Evolutionary conservation across 2,888 invertebrate species (phyloP).

Genomic region (Clusia tigrina): DNA sequence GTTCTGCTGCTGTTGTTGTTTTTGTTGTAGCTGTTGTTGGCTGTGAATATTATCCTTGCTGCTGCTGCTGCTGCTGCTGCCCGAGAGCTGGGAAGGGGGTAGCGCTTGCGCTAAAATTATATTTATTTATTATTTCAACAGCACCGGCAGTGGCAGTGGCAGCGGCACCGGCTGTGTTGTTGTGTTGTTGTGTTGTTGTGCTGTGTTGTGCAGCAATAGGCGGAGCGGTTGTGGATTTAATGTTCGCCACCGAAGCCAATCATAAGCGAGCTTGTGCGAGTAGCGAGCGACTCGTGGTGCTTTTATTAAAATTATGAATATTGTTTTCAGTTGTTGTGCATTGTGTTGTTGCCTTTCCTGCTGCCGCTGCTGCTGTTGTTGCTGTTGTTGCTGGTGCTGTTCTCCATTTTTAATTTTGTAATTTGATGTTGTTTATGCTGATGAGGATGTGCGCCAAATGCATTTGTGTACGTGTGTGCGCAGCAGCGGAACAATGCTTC

Average conservation of each 20-base stretch:
- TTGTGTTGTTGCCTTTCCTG: constrained; percentile 30
- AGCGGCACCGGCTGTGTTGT: constrained; percentile 29
- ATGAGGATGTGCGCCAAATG: constrained; percentile 6
- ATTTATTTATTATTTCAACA: constrained; percentile 63
- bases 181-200: constrained; percentile 25
- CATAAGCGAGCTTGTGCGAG: constrained; percentile 50
- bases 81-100: constrained; percentile 38
- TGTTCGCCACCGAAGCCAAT: constrained; percentile 51
- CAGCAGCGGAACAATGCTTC: constrained; percentile 27
- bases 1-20: constrained; percentile 38
- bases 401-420: constrained; percentile 61
- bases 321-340: constrained; percentile 39
- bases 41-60: constrained; percentile 16
- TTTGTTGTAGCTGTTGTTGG: constrained; percentile 30
- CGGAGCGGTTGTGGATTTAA: constrained; percentile 30
- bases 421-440: constrained; percentile 50
- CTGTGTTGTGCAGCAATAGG: constrained; percentile 26
- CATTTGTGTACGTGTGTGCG: constrained; percentile 15
- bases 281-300: constrained; percentile 2
- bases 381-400: constrained; percentile 27
- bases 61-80: background rate
- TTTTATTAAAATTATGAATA: constrained; percentile 55
- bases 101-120: constrained; percentile 64
- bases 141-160: constrained; percentile 26
- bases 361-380: constrained; percentile 37